Conservation (phyloP, 2,888 invertebrate species). For the Desoria tigrina region DNA sequence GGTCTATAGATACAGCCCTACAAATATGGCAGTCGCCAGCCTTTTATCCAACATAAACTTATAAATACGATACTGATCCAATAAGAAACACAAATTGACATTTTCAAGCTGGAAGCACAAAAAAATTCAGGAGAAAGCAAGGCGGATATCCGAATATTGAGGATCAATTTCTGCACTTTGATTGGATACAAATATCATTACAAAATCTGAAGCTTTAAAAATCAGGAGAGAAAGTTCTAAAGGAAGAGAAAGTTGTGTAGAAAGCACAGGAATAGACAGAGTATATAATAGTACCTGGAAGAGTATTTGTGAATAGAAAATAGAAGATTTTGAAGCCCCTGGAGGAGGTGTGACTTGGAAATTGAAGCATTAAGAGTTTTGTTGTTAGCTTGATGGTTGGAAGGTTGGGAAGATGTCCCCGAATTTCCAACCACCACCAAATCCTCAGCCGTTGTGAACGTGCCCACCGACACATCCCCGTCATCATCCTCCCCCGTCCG, state of each 20-base stretch:
- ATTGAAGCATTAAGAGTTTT: not conserved
- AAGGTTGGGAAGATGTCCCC: not conserved
- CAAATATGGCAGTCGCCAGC: no score
- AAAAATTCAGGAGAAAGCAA: no score
- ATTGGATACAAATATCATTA: no score
- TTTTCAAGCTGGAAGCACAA: no score
- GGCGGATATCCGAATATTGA: no score
- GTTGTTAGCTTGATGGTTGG: not conserved
- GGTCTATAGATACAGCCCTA: no score
- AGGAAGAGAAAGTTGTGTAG: not conserved
- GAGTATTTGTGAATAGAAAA: constrained; percentile 4
- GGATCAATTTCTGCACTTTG: no score
- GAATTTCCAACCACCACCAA: not conserved
- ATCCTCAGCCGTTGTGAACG: not conserved
- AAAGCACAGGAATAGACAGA: not conserved
- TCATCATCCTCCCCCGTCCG: constrained; percentile 6
- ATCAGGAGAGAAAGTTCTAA: not conserved
- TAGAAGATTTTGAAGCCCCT: not conserved
- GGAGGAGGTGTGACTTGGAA: not conserved
- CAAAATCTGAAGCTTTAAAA: no score
- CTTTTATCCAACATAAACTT: no score
- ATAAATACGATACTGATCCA: no score
- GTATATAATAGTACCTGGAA: constrained; percentile 9
- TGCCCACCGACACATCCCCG: not conserved
- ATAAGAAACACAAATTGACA: no score